Conservation (phyloP, 2,888 invertebrate genomes). For the Nycteola revayana region DNA sequence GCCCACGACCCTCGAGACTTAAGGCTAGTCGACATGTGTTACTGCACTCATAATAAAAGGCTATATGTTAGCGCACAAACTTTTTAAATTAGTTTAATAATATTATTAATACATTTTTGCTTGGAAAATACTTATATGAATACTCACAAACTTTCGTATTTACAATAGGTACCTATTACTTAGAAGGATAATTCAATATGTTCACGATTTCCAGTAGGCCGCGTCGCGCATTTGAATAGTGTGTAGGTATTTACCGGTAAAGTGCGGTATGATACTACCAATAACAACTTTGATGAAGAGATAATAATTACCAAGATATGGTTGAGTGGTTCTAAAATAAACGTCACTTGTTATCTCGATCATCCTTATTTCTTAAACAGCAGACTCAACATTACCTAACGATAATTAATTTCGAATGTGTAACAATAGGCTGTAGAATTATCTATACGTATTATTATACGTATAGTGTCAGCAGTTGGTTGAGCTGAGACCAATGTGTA, state of each 20-base stretch:
- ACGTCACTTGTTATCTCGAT: too few species aligned
- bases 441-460: conserved; percentile 35
- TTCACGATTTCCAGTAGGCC: conserved; percentile 11
- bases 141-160: too few species aligned
- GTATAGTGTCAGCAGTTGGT: conserved; percentile 21
- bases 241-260: conserved; percentile 14
- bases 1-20: too few species aligned
- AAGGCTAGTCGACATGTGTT: too few species aligned
- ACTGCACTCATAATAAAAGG: too few species aligned
- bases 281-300: conserved; percentile 10
- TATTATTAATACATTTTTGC: too few species aligned
- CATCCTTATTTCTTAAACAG: background rate
- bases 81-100: too few species aligned
- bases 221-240: conserved; percentile 8
- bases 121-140: too few species aligned
- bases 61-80: too few species aligned
- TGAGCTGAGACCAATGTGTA: background rate
- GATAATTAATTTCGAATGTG: conserved; percentile 29
- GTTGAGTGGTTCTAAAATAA: background rate
- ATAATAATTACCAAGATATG: conserved; percentile 17
- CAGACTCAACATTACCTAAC: too few species aligned
- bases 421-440: conserved; percentile 61
- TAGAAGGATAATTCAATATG: conserved; percentile 5
- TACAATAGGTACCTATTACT: too few species aligned
- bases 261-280: conserved; percentile 3